Percentiles rank a stretch among this genome's conserved stretches.
These are phyloP conservation scores for cattle (Bos taurus) DNA, from an alignment of 2,113 vertebrate species.

Conservation along the genomic window DNA sequence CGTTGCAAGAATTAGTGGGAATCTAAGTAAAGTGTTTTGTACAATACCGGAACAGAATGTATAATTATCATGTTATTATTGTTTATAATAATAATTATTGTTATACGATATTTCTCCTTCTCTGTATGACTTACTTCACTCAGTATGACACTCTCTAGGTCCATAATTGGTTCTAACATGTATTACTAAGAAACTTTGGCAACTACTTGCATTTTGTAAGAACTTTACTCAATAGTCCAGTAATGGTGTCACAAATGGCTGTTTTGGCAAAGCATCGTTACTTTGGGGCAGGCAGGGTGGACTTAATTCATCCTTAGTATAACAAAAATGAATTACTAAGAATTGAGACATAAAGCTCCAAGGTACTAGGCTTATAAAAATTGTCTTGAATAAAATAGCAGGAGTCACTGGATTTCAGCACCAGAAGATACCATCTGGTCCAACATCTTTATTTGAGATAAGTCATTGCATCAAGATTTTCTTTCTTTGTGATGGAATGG, in stretches of 20 bases:
- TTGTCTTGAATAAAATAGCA: not conserved
- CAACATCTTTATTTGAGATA: not conserved
- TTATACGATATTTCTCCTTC: not conserved
- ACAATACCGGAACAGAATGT: not conserved
- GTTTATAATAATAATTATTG: not conserved
- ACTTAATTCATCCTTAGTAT: not conserved
- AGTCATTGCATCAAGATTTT: not conserved
- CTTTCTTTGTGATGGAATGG: not conserved
- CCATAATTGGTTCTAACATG: not conserved
- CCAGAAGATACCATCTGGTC: not conserved
- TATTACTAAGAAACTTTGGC: slow-evolving; percentile 41
- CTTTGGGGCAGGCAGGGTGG: not conserved
- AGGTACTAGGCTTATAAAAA: not conserved
- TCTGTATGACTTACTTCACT: not conserved
- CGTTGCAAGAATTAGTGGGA: not conserved
- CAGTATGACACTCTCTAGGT: not conserved
- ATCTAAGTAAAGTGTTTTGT: not conserved
- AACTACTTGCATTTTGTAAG: slow-evolving; percentile 36
- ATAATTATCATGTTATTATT: not conserved
- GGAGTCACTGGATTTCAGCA: not conserved
- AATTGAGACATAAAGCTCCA: not conserved
- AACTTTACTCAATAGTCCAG: slow-evolving; percentile 23
- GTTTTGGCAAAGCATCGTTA: not conserved
- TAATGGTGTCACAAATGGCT: slow-evolving; percentile 28
- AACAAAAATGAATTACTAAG: slow-evolving; percentile 44